phyloP scores from a whole-genome alignment of 2,797 vertebrate genomes.

The Myotis vivesi region DNA sequence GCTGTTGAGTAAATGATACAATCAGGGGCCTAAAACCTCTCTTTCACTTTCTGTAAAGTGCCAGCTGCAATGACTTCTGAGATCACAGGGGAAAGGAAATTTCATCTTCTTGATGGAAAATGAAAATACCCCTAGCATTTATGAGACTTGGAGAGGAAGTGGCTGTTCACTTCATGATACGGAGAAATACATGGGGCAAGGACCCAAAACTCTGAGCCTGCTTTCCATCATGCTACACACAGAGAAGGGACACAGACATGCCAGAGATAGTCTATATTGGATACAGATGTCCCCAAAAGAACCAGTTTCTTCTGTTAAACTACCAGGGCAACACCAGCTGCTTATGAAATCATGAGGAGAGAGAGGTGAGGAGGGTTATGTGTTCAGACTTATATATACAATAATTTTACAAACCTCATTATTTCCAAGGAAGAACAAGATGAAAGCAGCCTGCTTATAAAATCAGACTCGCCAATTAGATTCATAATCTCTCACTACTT shows the following conservation, averaged over 20 bases:
- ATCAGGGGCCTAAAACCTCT: background rate
- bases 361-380: constrained; percentile 55
- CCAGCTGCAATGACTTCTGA: constrained; percentile 62
- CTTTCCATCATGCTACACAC: constrained; percentile 70
- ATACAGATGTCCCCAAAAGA: constrained; percentile 74
- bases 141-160: constrained; percentile 74
- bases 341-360: constrained; percentile 69
- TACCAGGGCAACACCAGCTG: constrained; percentile 64
- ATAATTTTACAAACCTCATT: constrained; percentile 71
- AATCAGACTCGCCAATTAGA: constrained; percentile 51
- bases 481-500: background rate
- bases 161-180: constrained; percentile 52
- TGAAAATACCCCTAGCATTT: constrained; percentile 70
- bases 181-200: constrained; percentile 53
- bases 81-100: constrained; percentile 61
- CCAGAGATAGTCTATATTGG: constrained; percentile 72
- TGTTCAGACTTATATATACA: constrained; percentile 70
- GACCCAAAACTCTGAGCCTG: constrained; percentile 63
- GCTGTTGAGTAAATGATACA: background rate
- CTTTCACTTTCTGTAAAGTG: constrained; percentile 39
- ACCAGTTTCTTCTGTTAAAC: constrained; percentile 36
- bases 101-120: constrained; percentile 62
- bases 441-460: constrained; percentile 61
- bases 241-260: constrained; percentile 57
- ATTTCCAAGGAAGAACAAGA: constrained; percentile 69